A percentile compares a stretch with the other conserved stretches of the same genome.
These are phyloP conservation scores for Lumbricus terrestris DNA, from an alignment of 2,888 invertebrate species.

Conservation along the genomic window DNA sequence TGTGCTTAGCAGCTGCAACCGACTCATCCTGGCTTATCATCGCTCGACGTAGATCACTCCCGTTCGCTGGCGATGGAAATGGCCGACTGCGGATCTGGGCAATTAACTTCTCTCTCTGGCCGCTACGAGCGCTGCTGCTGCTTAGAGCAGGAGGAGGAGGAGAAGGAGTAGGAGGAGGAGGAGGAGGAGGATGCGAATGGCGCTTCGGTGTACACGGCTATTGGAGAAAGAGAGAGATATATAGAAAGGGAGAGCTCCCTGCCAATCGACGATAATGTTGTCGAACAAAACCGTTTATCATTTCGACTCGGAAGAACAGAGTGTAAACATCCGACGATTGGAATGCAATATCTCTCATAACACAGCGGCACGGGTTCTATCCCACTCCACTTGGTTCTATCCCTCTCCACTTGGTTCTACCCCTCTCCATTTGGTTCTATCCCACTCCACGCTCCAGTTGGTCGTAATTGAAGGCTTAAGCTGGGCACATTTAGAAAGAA, in stretches of 20 bases:
- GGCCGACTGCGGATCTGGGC: background rate
- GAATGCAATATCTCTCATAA: background rate
- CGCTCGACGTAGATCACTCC: background rate
- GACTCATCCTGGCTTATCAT: background rate
- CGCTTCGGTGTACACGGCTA: background rate
- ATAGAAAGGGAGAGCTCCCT: no score
- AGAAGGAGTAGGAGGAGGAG: no score
- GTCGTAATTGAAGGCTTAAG: background rate
- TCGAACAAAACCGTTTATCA: background rate
- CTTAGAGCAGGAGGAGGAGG: no score
- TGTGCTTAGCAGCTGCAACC: slow-evolving; percentile 3
- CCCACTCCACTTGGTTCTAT: no score
- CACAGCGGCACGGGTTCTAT: background rate
- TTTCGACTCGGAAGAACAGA: background rate
- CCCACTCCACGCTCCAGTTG: no score
- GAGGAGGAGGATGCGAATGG: no score
- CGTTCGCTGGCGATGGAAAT: background rate
- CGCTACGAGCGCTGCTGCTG: background rate
- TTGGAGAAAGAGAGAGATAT: no score
- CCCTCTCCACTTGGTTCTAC: no score
- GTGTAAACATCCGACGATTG: background rate
- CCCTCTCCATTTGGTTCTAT: no score
- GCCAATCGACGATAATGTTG: slow-evolving; percentile 3
- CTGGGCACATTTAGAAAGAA: background rate
- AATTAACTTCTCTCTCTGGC: background rate